A percentile compares a stretch with the other conserved stretches of the same genome.
These are phyloP conservation scores for Colaptes auratus DNA, from an alignment of 2,113 vertebrate genomes.

Conservation along the genomic window DNA sequence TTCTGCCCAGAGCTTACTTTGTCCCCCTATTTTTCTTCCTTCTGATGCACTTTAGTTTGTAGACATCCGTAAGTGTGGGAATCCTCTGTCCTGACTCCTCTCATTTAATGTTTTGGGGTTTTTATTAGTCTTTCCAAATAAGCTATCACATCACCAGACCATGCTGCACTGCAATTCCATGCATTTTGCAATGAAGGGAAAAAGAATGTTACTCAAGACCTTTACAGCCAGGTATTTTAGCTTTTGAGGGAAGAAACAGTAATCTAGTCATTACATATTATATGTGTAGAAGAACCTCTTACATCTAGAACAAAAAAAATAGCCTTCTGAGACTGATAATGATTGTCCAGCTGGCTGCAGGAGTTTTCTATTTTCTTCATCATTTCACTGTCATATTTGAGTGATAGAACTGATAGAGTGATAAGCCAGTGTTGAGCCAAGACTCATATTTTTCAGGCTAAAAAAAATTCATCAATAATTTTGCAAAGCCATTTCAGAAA, in stretches of 20 bases:
- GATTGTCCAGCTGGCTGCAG: conserved; percentile 3
- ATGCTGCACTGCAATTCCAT: not conserved
- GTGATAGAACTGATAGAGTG: not conserved
- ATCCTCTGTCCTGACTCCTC: not conserved
- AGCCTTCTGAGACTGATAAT: not conserved
- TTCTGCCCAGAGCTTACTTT: not conserved
- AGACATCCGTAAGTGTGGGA: not conserved
- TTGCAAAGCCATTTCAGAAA: conserved; percentile 48
- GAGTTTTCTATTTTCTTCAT: conserved; percentile 43
- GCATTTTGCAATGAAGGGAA: not conserved
- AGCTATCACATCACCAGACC: not conserved
- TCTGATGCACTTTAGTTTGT: not conserved
- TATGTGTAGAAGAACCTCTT: not conserved
- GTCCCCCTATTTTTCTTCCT: not conserved
- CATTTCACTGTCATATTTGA: conserved; percentile 36
- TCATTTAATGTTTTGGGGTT: not conserved
- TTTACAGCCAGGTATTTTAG: not conserved
- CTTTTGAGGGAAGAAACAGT: not conserved
- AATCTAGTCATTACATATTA: not conserved
- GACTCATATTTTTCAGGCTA: conserved; percentile 26
- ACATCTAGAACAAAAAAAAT: not conserved
- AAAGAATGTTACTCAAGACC: not conserved
- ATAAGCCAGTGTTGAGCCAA: not conserved
- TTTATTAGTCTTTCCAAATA: not conserved
- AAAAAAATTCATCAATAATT: conserved; percentile 60